phyloP scores from a whole-genome alignment of 1,140 invertebrate species.

The Drosophila willistoni region DNA sequence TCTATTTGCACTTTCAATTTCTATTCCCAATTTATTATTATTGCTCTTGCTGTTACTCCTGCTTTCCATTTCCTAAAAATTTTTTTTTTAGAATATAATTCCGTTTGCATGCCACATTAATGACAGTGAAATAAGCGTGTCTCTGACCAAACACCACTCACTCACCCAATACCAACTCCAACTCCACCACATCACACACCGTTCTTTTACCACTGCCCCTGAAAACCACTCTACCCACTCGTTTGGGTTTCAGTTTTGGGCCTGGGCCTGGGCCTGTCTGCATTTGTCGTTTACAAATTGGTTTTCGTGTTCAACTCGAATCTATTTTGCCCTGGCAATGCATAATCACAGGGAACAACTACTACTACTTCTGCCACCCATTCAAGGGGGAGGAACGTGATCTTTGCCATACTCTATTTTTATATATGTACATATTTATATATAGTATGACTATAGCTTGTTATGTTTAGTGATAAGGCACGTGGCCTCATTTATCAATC shows the following conservation, averaged over 20 bases:
- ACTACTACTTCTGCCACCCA: background rate
- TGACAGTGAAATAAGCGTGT: slow-evolving; percentile 65
- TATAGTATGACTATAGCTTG: slow-evolving; percentile 57
- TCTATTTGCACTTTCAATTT: slow-evolving; percentile 71
- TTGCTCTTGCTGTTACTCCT: slow-evolving; percentile 24
- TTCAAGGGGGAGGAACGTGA: slow-evolving; percentile 41
- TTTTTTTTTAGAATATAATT: slow-evolving; percentile 69
- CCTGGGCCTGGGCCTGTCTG: slow-evolving; percentile 33
- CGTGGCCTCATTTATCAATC: slow-evolving; percentile 79
- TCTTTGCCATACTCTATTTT: slow-evolving; percentile 57
- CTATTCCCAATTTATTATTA: slow-evolving; percentile 51
- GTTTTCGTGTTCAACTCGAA: slow-evolving; percentile 74
- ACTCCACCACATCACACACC: background rate
- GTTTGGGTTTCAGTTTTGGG: slow-evolving; percentile 1
- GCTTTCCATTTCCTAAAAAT: background rate
- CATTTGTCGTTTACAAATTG: slow-evolving; percentile 80
- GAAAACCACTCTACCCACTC: background rate
- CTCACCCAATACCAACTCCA: background rate
- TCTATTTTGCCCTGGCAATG: slow-evolving; percentile 68
- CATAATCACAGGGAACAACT: slow-evolving; percentile 65
- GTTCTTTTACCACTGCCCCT: background rate
- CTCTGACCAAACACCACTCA: slow-evolving; percentile 14
- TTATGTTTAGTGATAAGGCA: slow-evolving; percentile 73
- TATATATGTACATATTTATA: slow-evolving; percentile 29
- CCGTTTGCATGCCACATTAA: slow-evolving; percentile 68